phyloP scores from a whole-genome alignment of 2,797 vertebrate species.

The Sebastes hubbsi region DNA sequence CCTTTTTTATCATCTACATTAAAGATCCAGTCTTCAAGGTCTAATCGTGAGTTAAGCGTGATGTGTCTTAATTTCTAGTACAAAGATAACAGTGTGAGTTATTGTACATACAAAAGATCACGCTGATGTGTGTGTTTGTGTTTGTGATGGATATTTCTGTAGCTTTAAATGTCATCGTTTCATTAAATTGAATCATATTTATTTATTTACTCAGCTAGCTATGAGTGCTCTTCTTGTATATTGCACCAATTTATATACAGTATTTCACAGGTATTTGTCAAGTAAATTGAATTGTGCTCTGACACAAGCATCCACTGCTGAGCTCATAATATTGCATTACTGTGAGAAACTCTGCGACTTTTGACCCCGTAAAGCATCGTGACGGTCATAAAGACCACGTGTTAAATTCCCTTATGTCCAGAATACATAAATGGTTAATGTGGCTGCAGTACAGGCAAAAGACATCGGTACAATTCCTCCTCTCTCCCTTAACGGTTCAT shows the following conservation, averaged over 20 bases:
- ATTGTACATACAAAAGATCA: background rate
- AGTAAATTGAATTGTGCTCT: constrained; percentile 6
- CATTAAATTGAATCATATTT: background rate
- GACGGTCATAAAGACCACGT: background rate
- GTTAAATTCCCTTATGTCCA: constrained; percentile 8
- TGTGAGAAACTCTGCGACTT: constrained; percentile 8
- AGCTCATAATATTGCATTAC: constrained; percentile 8
- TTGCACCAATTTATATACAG: background rate
- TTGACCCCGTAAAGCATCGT: background rate
- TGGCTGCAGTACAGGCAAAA: background rate
- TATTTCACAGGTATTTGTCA: constrained; percentile 12
- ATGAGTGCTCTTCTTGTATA: background rate
- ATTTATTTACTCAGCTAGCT: background rate
- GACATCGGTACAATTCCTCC: background rate
- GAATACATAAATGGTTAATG: constrained; percentile 20
- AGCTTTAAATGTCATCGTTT: background rate
- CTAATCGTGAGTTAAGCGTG: background rate
- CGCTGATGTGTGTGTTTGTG: background rate
- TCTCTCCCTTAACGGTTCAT: background rate
- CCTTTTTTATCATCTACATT: background rate
- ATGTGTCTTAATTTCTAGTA: background rate
- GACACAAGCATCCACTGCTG: background rate
- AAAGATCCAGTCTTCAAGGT: background rate
- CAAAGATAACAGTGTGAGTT: background rate
- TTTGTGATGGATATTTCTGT: background rate